Base-by-base conservation (phyloP, 2,113 vertebrate genomes). In the Syngnathus typhle region DNA sequence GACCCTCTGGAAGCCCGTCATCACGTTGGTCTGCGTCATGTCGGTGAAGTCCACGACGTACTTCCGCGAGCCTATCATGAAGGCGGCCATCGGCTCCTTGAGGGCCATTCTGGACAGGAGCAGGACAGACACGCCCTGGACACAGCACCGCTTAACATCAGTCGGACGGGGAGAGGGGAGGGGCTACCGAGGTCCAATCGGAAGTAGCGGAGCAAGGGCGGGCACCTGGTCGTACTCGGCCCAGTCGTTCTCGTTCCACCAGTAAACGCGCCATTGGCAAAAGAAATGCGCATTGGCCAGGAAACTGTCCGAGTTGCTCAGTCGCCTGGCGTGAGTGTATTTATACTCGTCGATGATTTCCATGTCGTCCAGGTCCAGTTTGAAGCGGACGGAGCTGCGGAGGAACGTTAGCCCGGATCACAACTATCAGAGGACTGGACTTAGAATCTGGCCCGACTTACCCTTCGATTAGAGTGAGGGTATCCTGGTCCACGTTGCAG, bases 11-110 rank as follows among this genome's bases (percentile, higher is more conserved):
- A 55, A 82, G 3, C 76, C 47, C 0, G 85, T 82, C 37, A 16
- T 36, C 19, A 80, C 9, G 10, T 84, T 86, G 65, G 23, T 77
- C 70, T 89, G 84, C 27, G 7, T 77, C 80, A 84, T 82, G 54
- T 4, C 38, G 68, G 7, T 70, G 63, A 89, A 83, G 82, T 88
- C 74, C 77, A 89, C 47, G 39, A 32, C 62, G 62, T 87, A 84
- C 46, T 55, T 2, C 39, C 70, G 27, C 0, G 8, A 2, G 46
- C 27, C 56, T 0, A 81, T 65, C 9, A 0, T 1, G 51, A 88
- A 76, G 39, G 1, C 55, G 11, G 71, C 85, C 38, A 68, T 56
- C 0, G 41, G 5, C 63, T 79, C 64, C 23, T 76, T 74, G 3
- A 65, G 12, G 0, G 1, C 47, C 72, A 80, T 81, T 39, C 41